These are phyloP conservation scores for Acronicta leporina DNA, from an alignment of 2,888 invertebrate genomes.

Conservation along the genomic window DNA sequence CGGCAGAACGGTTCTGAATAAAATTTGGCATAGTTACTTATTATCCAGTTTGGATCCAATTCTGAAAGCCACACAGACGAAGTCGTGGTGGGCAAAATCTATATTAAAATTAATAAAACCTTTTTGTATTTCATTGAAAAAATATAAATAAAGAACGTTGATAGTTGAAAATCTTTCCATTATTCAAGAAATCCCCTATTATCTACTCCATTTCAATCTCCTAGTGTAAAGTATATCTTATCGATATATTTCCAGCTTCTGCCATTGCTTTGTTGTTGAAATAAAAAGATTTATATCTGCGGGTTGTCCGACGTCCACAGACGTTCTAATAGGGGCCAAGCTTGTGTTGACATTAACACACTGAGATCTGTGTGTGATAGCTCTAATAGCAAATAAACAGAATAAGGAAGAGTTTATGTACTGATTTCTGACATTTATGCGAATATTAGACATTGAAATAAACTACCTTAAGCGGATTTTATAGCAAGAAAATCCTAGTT, in stretches of 20 bases:
- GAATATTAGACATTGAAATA: too few species aligned
- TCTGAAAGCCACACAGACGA: too few species aligned
- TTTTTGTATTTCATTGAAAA: too few species aligned
- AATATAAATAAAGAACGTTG: background rate
- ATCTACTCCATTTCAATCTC: constrained; percentile 3
- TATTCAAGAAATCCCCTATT: constrained; percentile 3
- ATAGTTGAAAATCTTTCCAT: background rate
- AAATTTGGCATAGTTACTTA: too few species aligned
- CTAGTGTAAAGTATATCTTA: constrained; percentile 30
- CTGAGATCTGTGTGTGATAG: background rate
- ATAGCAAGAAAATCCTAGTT: too few species aligned
- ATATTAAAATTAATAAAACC: too few species aligned
- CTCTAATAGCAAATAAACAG: background rate
- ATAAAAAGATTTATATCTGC: constrained; percentile 57
- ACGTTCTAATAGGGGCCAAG: constrained; percentile 40
- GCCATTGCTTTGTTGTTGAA: constrained; percentile 43
- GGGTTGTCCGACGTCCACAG: constrained; percentile 17
- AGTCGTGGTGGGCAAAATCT: too few species aligned
- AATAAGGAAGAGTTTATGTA: background rate
- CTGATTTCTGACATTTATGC: too few species aligned
- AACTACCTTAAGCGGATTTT: too few species aligned
- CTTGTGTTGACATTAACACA: constrained; percentile 13
- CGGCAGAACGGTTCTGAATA: too few species aligned
- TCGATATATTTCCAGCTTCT: constrained; percentile 25
- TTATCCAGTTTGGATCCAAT: too few species aligned